phyloP scores from a whole-genome alignment of 2,797 vertebrate genomes.

The Sebastes taczanowskii region DNA sequence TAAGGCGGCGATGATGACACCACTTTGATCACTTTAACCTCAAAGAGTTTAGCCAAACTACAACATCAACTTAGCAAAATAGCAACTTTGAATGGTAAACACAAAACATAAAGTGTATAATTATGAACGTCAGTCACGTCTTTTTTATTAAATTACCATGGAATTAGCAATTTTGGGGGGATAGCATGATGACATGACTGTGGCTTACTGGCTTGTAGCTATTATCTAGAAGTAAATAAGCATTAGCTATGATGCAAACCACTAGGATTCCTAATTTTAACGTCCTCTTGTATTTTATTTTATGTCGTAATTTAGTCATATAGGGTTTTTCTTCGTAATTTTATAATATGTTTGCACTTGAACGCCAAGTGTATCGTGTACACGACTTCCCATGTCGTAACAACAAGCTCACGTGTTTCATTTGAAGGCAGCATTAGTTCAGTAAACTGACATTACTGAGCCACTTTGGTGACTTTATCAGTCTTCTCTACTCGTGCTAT shows the following conservation, averaged over 20 bases:
- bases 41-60: not conserved
- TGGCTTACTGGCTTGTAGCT: not conserved
- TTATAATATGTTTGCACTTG: too few species aligned
- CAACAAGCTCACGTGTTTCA: too few species aligned
- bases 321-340: too few species aligned
- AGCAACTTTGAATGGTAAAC: not conserved
- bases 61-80: not conserved
- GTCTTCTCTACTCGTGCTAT: too few species aligned
- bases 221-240: not conserved
- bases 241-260: not conserved
- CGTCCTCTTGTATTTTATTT: not conserved
- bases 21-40: not conserved
- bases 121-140: not conserved
- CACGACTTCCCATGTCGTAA: too few species aligned
- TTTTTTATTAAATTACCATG: not conserved
- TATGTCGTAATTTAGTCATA: too few species aligned
- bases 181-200: not conserved
- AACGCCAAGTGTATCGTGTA: too few species aligned
- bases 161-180: not conserved
- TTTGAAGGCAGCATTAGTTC: not conserved
- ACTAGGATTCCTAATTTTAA: not conserved
- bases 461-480: not conserved
- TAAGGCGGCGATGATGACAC: rapidly evolving
- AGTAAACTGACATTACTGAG: not conserved
- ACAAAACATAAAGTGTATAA: not conserved